phyloP scores from a whole-genome alignment of 2,888 invertebrate species.

The Zhengitettix transpicula region DNA sequence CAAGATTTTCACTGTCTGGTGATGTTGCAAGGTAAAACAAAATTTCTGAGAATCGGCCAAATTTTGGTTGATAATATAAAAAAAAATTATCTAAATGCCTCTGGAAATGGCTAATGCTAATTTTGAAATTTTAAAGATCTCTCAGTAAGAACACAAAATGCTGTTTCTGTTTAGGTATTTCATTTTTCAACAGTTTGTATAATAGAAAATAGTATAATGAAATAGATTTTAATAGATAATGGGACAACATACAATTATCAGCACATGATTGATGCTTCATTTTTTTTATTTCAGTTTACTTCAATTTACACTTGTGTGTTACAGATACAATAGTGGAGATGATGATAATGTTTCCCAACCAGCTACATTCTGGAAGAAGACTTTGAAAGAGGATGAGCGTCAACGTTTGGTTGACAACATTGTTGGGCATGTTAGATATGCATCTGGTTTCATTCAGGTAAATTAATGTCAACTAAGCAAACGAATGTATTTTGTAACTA shows the following conservation, averaged over 20 bases:
- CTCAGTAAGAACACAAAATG: too few relatives aligned
- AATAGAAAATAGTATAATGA: too few relatives aligned
- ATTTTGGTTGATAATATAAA: background rate
- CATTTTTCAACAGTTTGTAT: too few relatives aligned
- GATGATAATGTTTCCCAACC: conserved; percentile 88
- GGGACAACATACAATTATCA: background rate
- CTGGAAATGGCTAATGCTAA: too few relatives aligned
- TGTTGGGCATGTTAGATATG: conserved; percentile 55
- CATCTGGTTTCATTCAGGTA: conserved; percentile 69
- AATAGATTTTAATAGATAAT: too few relatives aligned
- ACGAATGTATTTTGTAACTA: too few relatives aligned
- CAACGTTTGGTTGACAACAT: conserved; percentile 63
- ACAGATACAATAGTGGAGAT: conserved; percentile 55
- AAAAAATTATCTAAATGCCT: background rate
- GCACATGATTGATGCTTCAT: background rate
- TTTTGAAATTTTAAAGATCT: too few relatives aligned
- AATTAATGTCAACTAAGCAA: background rate
- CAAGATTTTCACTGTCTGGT: conserved; percentile 44
- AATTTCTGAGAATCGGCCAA: background rate
- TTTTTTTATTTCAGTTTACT: background rate
- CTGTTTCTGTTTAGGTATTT: too few relatives aligned
- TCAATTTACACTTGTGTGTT: background rate
- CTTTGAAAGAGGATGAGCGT: conserved; percentile 56
- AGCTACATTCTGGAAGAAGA: conserved; percentile 60
- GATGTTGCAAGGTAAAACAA: conserved; percentile 52